Base-by-base conservation (phyloP, 2,888 invertebrate genomes). In the Germaria angustata region DNA sequence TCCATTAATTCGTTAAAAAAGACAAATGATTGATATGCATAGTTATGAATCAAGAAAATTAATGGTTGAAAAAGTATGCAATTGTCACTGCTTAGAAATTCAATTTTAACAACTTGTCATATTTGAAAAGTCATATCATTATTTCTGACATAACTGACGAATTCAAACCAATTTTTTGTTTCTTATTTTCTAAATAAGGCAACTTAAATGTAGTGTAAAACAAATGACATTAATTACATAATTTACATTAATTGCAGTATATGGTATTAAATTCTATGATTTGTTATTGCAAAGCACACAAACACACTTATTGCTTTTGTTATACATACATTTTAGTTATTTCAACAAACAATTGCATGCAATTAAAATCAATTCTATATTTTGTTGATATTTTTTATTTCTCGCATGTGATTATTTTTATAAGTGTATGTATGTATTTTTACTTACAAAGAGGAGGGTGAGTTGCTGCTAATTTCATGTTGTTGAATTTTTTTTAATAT, bases 151-250 rank as follows among this genome's bases (percentile, higher is more conserved):
- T 13, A 49, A 49, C 20, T 41, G 17, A 65, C 49, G 46, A 39
- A 51, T 20, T 57, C 20, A 28, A 63, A 44, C n/a, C 32, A 55
- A 32, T 15, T n/a, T 32, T n/a, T n/a, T n/a, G n/a, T 34, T 44
- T 32, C 15, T 46, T 44, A 1, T 1, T 44, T 24, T 24, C 34
- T 57, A 34, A n/a, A 57, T 41, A 34, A 22, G 46, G 46, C 32
- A 20, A 20, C 49, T 49, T 17, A 49, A 72, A 63, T 73, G 32
- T 32, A 28, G 41, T 51, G 51, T 53, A 73, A 63, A 61, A 51
- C 41, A 24, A 41, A 51, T 57, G 57, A 66, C 76, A 66, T 39
- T 76, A 76, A 76, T 76, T 76, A 76, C 76, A 76, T 76, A 59
- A 66, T 68, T 76, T 76, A 57, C 76, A 75, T 57, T 65, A 57